Evolutionary conservation across 2,888 invertebrate species (phyloP).

Genomic region (Chymomyza fuscimana): DNA sequence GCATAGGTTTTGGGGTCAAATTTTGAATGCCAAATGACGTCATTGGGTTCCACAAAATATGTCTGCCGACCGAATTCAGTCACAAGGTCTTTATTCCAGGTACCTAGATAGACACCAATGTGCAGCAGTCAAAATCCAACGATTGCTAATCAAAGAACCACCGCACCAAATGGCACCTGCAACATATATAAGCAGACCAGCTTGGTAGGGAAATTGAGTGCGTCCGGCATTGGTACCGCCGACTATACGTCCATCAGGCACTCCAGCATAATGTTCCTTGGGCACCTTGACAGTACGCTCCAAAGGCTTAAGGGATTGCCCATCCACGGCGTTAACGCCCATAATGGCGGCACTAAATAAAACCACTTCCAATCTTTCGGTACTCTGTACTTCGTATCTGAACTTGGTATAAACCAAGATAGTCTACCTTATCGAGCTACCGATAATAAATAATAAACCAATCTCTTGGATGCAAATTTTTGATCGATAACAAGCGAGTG

Average conservation of each 20-base stretch:
- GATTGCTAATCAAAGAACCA: constrained; percentile 70
- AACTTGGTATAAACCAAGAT: too few relatives aligned
- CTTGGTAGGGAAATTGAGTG: constrained; percentile 75
- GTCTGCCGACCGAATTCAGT: constrained; percentile 65
- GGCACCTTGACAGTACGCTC: too few relatives aligned
- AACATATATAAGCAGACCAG: constrained; percentile 69
- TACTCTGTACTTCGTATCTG: too few relatives aligned
- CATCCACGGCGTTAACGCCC: constrained; percentile 54
- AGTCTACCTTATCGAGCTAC: too few relatives aligned
- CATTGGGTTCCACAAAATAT: constrained; percentile 47
- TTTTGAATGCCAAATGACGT: constrained; percentile 76
- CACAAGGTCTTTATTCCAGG: constrained; percentile 58
- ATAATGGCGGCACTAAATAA: constrained; percentile 46
- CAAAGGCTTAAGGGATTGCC: constrained; percentile 48
- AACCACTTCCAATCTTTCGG: constrained; percentile 16
- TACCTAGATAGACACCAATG: constrained; percentile 70
- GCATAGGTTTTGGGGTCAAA: constrained; percentile 76
- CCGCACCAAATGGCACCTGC: constrained; percentile 78
- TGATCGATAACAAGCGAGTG: too few relatives aligned
- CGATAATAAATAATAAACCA: too few relatives aligned
- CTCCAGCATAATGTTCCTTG: too few relatives aligned
- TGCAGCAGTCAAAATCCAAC: constrained; percentile 74
- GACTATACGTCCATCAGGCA: too few relatives aligned
- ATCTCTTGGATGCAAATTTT: too few relatives aligned
- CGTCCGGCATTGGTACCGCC: constrained; percentile 62